Evolutionary conservation across 2,113 vertebrate genomes (phyloP), one percentile per base, ranked within the genome.

Genomic region (Chionodraco myersi): DNA sequence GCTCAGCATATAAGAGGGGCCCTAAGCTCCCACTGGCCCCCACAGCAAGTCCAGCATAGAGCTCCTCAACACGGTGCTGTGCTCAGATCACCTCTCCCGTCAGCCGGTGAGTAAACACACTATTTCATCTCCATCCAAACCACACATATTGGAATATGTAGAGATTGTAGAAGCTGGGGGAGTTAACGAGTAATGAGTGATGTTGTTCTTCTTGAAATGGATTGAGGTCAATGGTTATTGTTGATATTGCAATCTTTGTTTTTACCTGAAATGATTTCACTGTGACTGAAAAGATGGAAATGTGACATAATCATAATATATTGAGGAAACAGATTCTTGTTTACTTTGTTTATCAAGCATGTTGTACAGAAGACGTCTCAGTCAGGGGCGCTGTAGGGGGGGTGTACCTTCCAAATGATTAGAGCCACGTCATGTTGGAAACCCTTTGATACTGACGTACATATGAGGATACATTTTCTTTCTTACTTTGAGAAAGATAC

Each of bases 1-100:
- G 1, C 13, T 68, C 47, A 51, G 72, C 71, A 58, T 94, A 97
- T 97, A 98, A 97, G 76, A 92, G 84, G 56, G 57, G 41, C 70
- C 67, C 64, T 64, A 18, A 83, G 48, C 56, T 59, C 8, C 11
- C 4, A 2, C 51, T 21, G 75, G 48, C 77, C 81, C 85, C 81
- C 88, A 93, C 71, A 92, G 82, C 75, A 74, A 93, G 83, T 86
- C 83, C 77, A 90, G 88, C 83, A 51, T 85, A 88, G 79, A 85
- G 72, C 3, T 45, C 48, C 61, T 41, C 6, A 41, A 59, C 58
- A 77, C 76, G 0, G 36, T n/a, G 61, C 60, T 62, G 70, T 83
- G 60, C 67, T 62, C 68, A 45, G 56, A 12, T 62, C 61, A 52
- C 36, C 47, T 82, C 78, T 60, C 80, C 75, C 70, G 75, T 56